Percentiles rank a stretch among this genome's conserved stretches.
Conservation (phyloP, 1,140 invertebrate species). For the Yoshiicerus persimilis region DNA sequence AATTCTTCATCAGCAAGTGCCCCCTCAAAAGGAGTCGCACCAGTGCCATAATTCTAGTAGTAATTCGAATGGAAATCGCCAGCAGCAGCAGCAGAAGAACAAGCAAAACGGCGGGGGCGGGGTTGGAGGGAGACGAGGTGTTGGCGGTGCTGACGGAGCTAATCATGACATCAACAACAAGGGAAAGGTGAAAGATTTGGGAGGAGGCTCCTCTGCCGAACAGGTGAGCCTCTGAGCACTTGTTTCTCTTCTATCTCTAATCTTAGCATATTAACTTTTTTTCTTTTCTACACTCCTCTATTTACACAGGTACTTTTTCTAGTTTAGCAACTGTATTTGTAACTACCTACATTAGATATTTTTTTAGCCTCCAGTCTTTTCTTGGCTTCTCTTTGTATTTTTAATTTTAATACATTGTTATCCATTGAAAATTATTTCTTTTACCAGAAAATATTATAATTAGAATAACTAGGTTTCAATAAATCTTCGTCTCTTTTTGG, state of each 20-base stretch:
- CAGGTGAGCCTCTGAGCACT: slow-evolving; percentile 21
- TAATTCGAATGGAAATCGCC: background rate
- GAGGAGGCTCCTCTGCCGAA: slow-evolving; percentile 27
- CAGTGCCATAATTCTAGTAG: background rate
- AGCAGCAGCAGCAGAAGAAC: background rate
- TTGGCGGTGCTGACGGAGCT: background rate
- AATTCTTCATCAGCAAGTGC: slow-evolving; percentile 9
- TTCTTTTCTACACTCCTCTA: background rate
- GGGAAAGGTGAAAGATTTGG: slow-evolving; percentile 38
- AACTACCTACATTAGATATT: background rate
- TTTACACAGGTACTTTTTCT: background rate
- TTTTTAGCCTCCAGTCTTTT: background rate
- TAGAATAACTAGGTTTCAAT: too few relatives aligned
- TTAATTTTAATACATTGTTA: too few relatives aligned
- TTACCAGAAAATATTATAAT: too few relatives aligned
- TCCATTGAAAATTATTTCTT: too few relatives aligned
- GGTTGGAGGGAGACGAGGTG: background rate
- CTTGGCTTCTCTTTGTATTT: background rate
- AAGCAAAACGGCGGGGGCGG: background rate
- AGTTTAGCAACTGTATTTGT: background rate
- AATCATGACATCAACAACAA: slow-evolving; percentile 34
- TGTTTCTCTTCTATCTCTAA: background rate
- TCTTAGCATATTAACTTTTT: background rate
- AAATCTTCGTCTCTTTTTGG: too few relatives aligned
- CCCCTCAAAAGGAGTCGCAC: background rate